Evolutionary conservation across 2,888 invertebrate species (phyloP), one percentile per base, ranked within the genome.

Genomic region (Melolontha melolontha): DNA sequence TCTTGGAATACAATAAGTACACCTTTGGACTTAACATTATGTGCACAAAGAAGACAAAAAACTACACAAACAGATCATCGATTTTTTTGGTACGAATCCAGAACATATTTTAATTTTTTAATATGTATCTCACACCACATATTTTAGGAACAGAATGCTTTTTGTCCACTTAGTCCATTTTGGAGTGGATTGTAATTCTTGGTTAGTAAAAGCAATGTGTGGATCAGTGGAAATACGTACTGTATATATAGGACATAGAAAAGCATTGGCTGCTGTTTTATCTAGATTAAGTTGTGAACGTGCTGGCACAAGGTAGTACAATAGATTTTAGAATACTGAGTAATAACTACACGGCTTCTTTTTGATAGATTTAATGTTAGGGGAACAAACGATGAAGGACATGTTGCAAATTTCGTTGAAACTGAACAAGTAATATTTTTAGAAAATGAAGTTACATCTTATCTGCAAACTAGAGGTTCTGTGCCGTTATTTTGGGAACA

Each of bases 401-500:
- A 97, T 86, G 99, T 99, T 12, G 99, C 99, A 0, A 99, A 99
- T 86, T 99, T 99, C 88, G 98, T 98, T 29, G 99, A 99, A 88
- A 99, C 99, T 0, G 99, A 99, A 84, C 99, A 99, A 86, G 94
- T 97, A 12, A 93, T 96, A 75, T 94, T 91, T 80, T 87, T 95
- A 76, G 98, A 98, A 80, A 93, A 96, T 77, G 92, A 95, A 79
- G 90, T 96, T 4, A 89, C 94, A 5, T 97, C 97, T 5, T 95
- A 93, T 80, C 86, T 99, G 10, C 95, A 95, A 85, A 96, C 96
- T 0, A 88, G 98, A 75, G 99, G 99, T 0, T 98, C 98, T 0
- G 97, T 99, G 0, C 98, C 99, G 0, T 85, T 99, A 17, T 99
- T 99, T 85, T 99, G 98, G 97, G 98, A 99, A 81, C 99, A 99